Evolutionary conservation across 2,797 vertebrate genomes (phyloP), one percentile per base, ranked within the genome.

Genomic region (Pangasius larnaudii): DNA sequence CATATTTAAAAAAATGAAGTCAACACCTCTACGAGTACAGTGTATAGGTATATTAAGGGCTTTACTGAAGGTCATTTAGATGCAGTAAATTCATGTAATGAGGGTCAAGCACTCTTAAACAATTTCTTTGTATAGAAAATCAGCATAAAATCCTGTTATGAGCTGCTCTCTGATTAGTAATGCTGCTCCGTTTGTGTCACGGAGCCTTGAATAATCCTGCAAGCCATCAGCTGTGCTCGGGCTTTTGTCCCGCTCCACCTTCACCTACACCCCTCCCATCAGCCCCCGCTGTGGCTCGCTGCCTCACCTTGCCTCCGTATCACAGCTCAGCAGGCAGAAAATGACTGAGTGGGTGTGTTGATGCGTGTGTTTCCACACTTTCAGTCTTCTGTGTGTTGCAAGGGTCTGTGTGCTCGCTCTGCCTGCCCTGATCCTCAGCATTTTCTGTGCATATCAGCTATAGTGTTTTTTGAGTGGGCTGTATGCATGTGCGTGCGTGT

Each of bases 301-400:
- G 91, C 91, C 94, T 94, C 93, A 96, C 95, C 95, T 94, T 94
- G 94, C 92, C 89, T 93, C 91, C 93, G 94, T 91, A 93, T 93
- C 92, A 92, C 88, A 93, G 91, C 90, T 89, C 88, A 91, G 90
- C 84, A 91, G 90, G 82, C 56, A 51, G 30, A 84, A 85, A 79
- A 87, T 71, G 85, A 59, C 87, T 46, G 61, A 79, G 71, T 86
- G 85, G 87, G 74, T 69, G 61, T 85, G 67, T 85, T 84, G 46
- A 46, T 63, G 46, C 39, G 84, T 87, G 84, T 87, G 86, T 84
- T 84, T 69, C 42, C 83, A 81, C 56, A 22, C 87, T 77, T 69
- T 53, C 82, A 33, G 46, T 69, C 81, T 84, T 84, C 46, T 67
- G 42, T 84, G 80, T 83, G 79, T 58, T 82, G 58, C 24, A 14